A percentile compares a stretch with the other conserved stretches of the same genome.
Conservation (phyloP, 2,113 vertebrate species). For the Panurus biarmicus region DNA sequence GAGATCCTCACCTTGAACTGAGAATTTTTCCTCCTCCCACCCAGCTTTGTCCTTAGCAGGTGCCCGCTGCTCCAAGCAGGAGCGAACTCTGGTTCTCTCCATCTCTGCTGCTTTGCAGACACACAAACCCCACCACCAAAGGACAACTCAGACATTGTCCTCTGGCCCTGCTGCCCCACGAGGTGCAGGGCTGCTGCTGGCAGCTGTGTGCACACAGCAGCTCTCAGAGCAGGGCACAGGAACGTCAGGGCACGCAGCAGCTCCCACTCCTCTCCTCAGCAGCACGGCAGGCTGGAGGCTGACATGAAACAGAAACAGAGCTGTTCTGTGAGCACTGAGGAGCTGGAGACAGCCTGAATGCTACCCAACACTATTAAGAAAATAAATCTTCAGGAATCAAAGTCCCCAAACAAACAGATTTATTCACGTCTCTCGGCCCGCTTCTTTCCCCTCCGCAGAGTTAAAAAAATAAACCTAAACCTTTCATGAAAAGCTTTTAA, state of each 20-base stretch:
- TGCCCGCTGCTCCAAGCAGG: not conserved
- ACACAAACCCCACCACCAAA: rapidly evolving
- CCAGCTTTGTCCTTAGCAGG: not conserved
- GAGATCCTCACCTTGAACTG: not conserved
- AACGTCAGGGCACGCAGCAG: rapidly evolving
- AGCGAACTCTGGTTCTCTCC: not conserved
- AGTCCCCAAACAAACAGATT: not conserved
- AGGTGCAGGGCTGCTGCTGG: rapidly evolving
- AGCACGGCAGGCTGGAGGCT: not conserved
- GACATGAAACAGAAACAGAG: not conserved
- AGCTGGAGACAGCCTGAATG: not conserved
- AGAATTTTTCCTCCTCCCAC: not conserved
- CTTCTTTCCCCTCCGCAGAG: not conserved
- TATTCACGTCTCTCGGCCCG: not conserved
- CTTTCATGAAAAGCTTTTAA: not conserved
- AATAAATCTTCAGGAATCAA: slow-evolving; percentile 8
- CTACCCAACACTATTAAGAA: not conserved
- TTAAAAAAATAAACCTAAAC: not conserved
- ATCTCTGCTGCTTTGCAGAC: rapidly evolving
- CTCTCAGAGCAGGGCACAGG: rapidly evolving
- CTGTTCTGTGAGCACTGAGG: not conserved
- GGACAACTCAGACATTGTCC: rapidly evolving
- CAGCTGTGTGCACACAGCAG: rapidly evolving
- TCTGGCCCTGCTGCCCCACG: rapidly evolving
- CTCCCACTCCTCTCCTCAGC: not conserved